Evolutionary conservation across 2,888 invertebrate genomes (phyloP).

Genomic region (Sinodicranocentrus sp.): DNA sequence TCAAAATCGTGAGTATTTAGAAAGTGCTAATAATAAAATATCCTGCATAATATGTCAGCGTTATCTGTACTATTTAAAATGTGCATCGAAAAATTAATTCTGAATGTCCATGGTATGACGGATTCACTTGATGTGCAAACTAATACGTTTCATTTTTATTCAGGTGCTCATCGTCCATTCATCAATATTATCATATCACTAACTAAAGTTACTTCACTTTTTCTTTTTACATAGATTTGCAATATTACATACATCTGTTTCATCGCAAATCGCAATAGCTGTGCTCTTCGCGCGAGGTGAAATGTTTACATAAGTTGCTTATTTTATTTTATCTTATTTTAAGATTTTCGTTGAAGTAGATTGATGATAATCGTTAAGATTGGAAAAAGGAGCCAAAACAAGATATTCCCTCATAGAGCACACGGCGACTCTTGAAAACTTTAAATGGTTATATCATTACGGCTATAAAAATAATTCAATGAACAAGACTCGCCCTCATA

Average conservation of each 20-base stretch:
- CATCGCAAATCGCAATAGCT: neutral
- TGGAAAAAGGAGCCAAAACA: neutral
- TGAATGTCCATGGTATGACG: too few relatives aligned
- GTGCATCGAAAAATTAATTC: too few relatives aligned
- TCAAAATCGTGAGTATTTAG: too few relatives aligned
- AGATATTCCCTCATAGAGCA: neutral
- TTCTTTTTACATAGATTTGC: neutral
- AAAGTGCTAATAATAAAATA: too few relatives aligned
- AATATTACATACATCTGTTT: neutral
- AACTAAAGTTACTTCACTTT: neutral
- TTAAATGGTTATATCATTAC: neutral
- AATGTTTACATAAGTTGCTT: neutral
- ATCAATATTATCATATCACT: neutral
- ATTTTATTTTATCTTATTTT: neutral
- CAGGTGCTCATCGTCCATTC: too few relatives aligned
- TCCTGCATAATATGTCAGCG: too few relatives aligned
- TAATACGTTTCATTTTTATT: too few relatives aligned
- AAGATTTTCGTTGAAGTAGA: neutral
- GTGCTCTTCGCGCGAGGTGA: too few relatives aligned
- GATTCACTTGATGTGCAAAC: too few relatives aligned
- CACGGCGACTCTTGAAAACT: neutral
- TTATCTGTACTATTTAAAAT: too few relatives aligned
- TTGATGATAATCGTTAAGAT: neutral
- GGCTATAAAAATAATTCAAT: neutral
- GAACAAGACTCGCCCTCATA: conserved; percentile 8